Percentiles rank a stretch among this genome's conserved stretches.
phyloP scores from a whole-genome alignment of 1,140 invertebrate genomes.

The Heterodera schachtii region DNA sequence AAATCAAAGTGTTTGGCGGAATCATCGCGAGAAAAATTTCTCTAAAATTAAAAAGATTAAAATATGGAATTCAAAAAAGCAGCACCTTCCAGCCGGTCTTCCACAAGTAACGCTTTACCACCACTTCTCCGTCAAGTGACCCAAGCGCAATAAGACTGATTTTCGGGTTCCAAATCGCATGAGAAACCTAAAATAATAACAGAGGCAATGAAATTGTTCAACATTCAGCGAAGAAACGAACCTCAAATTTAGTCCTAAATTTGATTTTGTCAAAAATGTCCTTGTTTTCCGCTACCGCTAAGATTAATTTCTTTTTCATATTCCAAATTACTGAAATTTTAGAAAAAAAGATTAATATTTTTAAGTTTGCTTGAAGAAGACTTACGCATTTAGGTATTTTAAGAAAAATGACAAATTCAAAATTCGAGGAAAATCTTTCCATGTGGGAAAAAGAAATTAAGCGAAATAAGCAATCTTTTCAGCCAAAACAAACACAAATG shows the following conservation, averaged over 20 bases:
- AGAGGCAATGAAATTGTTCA: neutral
- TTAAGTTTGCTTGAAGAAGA: too few species aligned
- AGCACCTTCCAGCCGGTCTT: conserved; percentile 41
- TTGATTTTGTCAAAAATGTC: conserved; percentile 27
- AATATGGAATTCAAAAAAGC: conserved; percentile 9
- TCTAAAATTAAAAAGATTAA: conserved; percentile 4
- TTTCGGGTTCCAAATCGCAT: conserved; percentile 33
- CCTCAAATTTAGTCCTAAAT: conserved; percentile 26
- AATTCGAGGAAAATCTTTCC: too few species aligned
- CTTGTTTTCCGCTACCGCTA: conserved; percentile 7
- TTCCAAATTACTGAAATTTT: too few species aligned
- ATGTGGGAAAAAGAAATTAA: too few species aligned
- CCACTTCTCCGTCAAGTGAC: conserved; percentile 25
- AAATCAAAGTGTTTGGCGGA: conserved; percentile 12
- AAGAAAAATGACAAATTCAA: too few species aligned
- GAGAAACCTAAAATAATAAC: conserved; percentile 20
- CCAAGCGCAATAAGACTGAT: conserved; percentile 35
- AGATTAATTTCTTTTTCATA: neutral
- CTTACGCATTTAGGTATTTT: too few species aligned
- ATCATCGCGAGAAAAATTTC: conserved; percentile 24
- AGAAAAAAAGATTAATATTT: too few species aligned
- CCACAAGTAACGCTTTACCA: conserved; percentile 36
- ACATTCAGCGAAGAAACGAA: neutral
- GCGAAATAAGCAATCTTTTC: too few species aligned
- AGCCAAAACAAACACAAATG: too few species aligned